Percentiles rank a stretch among this genome's conserved stretches.
These are phyloP conservation scores for Onychorhynchus coronatus DNA, from an alignment of 2,113 vertebrate species.

Conservation along the genomic window DNA sequence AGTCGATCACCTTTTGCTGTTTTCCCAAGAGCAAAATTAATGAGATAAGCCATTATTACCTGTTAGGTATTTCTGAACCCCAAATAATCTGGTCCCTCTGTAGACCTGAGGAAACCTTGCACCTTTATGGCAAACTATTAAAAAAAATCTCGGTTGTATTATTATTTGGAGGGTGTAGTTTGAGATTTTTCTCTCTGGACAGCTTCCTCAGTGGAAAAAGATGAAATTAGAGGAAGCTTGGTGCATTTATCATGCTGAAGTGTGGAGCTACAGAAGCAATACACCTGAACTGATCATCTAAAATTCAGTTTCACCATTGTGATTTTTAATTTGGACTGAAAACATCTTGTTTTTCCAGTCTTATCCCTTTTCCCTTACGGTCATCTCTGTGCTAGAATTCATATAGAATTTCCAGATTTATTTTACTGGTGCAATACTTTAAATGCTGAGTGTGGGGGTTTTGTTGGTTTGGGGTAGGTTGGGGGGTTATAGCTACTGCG, in stretches of 20 bases:
- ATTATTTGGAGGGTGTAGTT: neutral
- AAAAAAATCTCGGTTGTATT: neutral
- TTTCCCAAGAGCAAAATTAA: constrained; percentile 48
- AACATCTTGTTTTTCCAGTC: neutral
- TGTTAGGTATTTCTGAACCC: neutral
- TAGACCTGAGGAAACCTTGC: neutral
- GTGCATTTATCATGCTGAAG: neutral
- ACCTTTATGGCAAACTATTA: neutral
- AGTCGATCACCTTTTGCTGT: neutral
- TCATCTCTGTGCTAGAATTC: neutral
- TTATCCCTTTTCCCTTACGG: neutral
- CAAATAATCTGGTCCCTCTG: neutral
- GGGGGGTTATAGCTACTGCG: neutral
- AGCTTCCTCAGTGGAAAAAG: neutral
- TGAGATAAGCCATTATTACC: constrained; percentile 8
- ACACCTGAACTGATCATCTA: neutral
- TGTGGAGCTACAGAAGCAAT: neutral
- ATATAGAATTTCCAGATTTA: neutral
- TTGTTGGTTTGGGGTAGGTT: neutral
- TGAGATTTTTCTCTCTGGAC: neutral
- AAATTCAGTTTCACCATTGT: neutral
- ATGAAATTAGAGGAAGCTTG: neutral
- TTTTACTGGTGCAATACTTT: neutral
- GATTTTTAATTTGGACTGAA: neutral
- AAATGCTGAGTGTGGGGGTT: neutral